These are phyloP conservation scores for Sula dactylatra DNA, from an alignment of 2,113 vertebrate genomes.

Conservation along the genomic window DNA sequence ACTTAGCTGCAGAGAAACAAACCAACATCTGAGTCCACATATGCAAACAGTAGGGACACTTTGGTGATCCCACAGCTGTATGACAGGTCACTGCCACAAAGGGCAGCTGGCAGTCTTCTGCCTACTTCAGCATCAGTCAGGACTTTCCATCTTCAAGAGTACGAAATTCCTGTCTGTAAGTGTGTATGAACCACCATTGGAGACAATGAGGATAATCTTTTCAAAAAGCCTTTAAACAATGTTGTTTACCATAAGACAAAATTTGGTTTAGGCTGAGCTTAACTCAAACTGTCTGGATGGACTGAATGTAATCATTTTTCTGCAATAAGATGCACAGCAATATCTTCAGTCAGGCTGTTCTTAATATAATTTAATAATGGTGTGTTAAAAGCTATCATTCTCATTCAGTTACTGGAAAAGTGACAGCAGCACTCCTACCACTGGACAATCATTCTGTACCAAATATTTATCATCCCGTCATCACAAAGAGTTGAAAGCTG, in stretches of 20 bases:
- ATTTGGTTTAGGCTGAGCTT: not conserved
- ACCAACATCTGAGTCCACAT: fast-evolving
- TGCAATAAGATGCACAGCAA: not conserved
- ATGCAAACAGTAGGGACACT: not conserved
- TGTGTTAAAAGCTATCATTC: not conserved
- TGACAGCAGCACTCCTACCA: not conserved
- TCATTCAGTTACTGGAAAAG: not conserved
- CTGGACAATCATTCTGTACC: not conserved
- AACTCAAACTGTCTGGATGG: not conserved
- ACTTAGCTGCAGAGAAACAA: not conserved
- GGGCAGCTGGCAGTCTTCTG: not conserved
- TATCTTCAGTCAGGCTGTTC: not conserved
- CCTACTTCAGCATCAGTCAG: not conserved
- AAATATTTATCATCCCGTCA: not conserved
- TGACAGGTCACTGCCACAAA: not conserved
- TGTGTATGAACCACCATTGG: not conserved
- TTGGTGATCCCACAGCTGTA: not conserved
- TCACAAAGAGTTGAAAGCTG: not conserved
- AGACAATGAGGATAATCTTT: not conserved
- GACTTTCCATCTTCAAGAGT: not conserved
- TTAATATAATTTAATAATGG: not conserved
- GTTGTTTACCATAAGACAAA: not conserved
- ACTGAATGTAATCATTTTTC: not conserved
- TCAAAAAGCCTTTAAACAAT: not conserved
- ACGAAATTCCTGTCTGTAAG: not conserved